Evolutionary conservation across 2,797 vertebrate genomes (phyloP).

Genomic region (Tangara arthus): DNA sequence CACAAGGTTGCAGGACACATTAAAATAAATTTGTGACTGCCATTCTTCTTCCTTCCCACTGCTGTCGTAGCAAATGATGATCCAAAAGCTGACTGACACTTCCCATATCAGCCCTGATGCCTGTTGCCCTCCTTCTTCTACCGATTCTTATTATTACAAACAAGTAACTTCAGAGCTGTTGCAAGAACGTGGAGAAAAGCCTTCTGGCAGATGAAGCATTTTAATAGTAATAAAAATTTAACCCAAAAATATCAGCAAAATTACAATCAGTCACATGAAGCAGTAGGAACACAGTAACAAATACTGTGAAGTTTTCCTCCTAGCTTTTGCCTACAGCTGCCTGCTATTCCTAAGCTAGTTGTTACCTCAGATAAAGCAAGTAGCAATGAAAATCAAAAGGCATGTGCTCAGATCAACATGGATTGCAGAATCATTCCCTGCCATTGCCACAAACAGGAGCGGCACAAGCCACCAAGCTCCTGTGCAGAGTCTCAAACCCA

Average conservation of each 20-base stretch:
- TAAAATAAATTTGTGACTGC: constrained; percentile 35
- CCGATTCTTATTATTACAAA: not conserved
- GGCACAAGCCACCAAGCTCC: not conserved
- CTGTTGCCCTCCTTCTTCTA: not conserved
- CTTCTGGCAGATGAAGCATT: not conserved
- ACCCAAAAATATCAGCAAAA: not conserved
- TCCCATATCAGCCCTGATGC: not conserved
- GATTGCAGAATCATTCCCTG: not conserved
- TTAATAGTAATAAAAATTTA: not conserved
- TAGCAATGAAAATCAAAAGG: not conserved
- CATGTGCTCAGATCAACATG: not conserved
- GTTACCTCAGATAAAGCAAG: not conserved
- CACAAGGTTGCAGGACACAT: constrained; percentile 35
- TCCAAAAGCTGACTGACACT: constrained; percentile 41
- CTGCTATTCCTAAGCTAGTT: not conserved
- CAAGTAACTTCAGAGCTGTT: not conserved
- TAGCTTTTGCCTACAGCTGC: not conserved
- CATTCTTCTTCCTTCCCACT: constrained; percentile 39
- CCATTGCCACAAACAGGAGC: not conserved
- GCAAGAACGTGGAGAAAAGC: not conserved
- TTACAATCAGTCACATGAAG: not conserved
- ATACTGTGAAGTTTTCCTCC: not conserved
- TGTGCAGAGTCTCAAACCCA: not conserved
- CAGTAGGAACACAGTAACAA: not conserved
- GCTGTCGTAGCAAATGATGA: constrained; percentile 43